Conservation (phyloP, 64 coral and sea anemone species). For the Acropora tenuis region DNA sequence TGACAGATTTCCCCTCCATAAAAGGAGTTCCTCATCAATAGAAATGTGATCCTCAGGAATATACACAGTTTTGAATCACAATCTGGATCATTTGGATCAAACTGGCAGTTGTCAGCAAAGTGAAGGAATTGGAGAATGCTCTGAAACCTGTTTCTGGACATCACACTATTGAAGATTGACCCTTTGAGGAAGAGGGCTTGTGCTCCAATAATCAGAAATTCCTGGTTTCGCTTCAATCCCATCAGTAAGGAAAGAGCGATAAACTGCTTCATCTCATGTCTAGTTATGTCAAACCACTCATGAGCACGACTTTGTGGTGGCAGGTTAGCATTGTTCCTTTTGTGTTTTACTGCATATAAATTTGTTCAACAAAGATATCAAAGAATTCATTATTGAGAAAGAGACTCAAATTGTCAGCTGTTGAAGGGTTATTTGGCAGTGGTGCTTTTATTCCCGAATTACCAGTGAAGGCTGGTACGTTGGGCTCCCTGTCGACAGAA, state of each 20-base stretch:
- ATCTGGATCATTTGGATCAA: background rate
- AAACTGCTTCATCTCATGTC: constrained; percentile 60
- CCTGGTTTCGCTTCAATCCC: constrained; percentile 40
- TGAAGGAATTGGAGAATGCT: constrained; percentile 35
- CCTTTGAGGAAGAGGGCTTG: background rate
- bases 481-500: too few relatives aligned
- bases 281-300: constrained; percentile 30
- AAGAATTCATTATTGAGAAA: too few relatives aligned
- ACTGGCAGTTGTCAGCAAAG: constrained; percentile 38
- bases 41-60: background rate
- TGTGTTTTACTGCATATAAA: background rate
- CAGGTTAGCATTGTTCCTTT: background rate
- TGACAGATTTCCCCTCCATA: constrained; percentile 32
- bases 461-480: too few relatives aligned
- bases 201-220: constrained; percentile 32
- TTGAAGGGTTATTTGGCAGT: too few relatives aligned
- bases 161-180: constrained; percentile 15
- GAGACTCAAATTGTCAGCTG: too few relatives aligned
- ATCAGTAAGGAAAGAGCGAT: constrained; percentile 49
- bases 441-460: too few relatives aligned
- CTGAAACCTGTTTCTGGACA: constrained; percentile 31
- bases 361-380: too few relatives aligned
- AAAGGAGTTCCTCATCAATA: constrained; percentile 43
- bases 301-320: constrained; percentile 6
- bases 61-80: constrained; percentile 22